phyloP scores from a whole-genome alignment of 2,113 vertebrate genomes.

The Thryonomys swinderianus region DNA sequence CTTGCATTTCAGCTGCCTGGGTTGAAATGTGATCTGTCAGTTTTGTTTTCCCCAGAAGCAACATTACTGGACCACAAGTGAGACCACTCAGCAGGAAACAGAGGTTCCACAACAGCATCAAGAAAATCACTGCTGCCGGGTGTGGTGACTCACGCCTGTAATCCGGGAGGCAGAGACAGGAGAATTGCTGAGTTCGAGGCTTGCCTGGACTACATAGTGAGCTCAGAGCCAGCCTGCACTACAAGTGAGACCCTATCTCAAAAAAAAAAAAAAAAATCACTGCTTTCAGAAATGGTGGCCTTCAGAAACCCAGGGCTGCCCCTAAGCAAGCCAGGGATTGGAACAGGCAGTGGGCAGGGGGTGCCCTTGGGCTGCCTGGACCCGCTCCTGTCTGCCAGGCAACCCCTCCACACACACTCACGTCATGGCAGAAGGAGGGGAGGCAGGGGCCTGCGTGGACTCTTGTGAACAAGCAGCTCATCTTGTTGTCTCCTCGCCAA shows the following conservation, averaged over 20 bases:
- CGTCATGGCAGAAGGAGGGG: too few species aligned
- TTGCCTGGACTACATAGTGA: too few species aligned
- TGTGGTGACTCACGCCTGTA: too few species aligned
- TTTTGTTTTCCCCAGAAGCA: neutral
- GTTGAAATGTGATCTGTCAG: accelerated
- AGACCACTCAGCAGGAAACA: neutral
- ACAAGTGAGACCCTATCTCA: too few species aligned
- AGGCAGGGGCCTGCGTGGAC: neutral
- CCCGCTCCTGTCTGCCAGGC: neutral
- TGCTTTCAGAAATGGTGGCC: accelerated
- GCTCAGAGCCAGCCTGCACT: too few species aligned
- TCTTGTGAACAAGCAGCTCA: neutral
- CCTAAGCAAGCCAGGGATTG: neutral
- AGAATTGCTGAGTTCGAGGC: too few species aligned
- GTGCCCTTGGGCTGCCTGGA: neutral
- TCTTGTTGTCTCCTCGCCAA: constrained; percentile 46
- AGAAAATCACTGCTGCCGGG: neutral
- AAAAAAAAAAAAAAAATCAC: neutral
- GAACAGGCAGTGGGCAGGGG: neutral
- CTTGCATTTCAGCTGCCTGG: neutral
- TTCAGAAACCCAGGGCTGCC: neutral
- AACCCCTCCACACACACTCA: accelerated
- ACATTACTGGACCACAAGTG: too few species aligned
- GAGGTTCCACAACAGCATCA: neutral
- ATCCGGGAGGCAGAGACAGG: too few species aligned